phyloP scores from a whole-genome alignment of 2,113 vertebrate species.

The Connochaetes taurinus region DNA sequence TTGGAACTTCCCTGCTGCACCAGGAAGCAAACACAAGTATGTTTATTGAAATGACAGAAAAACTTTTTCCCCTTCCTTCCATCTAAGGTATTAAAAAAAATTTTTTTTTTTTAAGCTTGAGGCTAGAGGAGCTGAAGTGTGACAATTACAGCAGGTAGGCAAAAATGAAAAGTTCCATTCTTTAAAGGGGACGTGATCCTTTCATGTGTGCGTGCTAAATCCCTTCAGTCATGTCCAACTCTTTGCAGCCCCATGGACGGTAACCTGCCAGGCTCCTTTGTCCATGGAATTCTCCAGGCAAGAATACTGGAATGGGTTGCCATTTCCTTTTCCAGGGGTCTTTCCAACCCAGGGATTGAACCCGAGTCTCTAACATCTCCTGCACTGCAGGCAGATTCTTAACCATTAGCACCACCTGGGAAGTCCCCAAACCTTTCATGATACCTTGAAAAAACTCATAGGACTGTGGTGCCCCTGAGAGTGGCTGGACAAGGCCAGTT shows the following conservation, averaged over 20 bases:
- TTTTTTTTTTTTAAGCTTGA: not conserved
- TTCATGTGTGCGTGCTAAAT: not conserved
- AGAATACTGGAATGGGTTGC: not conserved
- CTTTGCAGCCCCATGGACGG: not conserved
- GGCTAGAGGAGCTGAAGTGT: not conserved
- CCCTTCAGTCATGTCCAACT: not conserved
- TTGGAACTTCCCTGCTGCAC: not conserved
- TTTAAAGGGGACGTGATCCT: not conserved
- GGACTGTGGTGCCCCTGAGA: not conserved
- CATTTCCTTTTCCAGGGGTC: not conserved
- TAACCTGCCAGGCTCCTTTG: not conserved
- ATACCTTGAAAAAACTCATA: not conserved
- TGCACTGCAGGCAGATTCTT: not conserved
- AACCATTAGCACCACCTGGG: not conserved
- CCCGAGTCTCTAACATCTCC: not conserved
- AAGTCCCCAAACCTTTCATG: not conserved
- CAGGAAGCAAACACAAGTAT: not conserved
- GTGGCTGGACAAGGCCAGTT: not conserved
- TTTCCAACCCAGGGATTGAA: not conserved
- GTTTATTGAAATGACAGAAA: not conserved
- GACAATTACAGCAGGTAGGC: not conserved
- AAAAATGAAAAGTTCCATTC: not conserved
- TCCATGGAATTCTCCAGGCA: not conserved
- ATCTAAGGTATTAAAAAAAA: not conserved
- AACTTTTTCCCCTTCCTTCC: not conserved